Percentiles rank a stretch among this genome's conserved stretches.
These are phyloP conservation scores for Lycopodina hypogea DNA, from an alignment of 37 sponge, comb jelly and placozoan species.

Conservation along the genomic window DNA sequence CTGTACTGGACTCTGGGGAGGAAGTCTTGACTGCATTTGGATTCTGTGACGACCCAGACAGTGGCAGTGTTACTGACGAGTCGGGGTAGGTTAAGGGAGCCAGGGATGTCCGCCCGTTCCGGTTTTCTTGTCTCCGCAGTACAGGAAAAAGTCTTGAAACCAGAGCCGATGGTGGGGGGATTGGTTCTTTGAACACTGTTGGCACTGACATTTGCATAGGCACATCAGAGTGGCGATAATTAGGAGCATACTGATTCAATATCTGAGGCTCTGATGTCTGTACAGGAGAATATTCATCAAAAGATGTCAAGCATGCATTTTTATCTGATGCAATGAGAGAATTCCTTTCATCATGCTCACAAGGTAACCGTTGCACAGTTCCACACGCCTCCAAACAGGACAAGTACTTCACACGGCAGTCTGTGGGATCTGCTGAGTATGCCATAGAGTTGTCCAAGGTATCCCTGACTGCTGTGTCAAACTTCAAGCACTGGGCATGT, in stretches of 20 bases:
- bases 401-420: constrained; percentile 1
- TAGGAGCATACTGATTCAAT: not conserved
- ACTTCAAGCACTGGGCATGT: no score
- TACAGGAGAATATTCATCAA: no score
- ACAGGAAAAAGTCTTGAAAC: constrained; percentile 74
- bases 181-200: not conserved
- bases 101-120: not conserved
- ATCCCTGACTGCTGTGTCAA: no score
- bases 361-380: no score
- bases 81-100: not conserved
- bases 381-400: no score
- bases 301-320: no score
- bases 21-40: not conserved
- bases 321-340: not conserved
- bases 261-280: not conserved
- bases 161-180: constrained; percentile 66
- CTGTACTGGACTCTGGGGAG: constrained; percentile 5
- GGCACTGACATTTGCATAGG: no score
- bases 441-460: no score
- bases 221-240: not conserved
- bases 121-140: not conserved
- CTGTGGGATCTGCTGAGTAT: not conserved
- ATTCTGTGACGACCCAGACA: not conserved
- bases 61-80: not conserved
- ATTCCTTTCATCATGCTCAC: no score